A percentile compares a stretch with the other conserved stretches of the same genome.
phyloP scores from a whole-genome alignment of 2,888 invertebrate species.

The Mesorhabditis sp. region DNA sequence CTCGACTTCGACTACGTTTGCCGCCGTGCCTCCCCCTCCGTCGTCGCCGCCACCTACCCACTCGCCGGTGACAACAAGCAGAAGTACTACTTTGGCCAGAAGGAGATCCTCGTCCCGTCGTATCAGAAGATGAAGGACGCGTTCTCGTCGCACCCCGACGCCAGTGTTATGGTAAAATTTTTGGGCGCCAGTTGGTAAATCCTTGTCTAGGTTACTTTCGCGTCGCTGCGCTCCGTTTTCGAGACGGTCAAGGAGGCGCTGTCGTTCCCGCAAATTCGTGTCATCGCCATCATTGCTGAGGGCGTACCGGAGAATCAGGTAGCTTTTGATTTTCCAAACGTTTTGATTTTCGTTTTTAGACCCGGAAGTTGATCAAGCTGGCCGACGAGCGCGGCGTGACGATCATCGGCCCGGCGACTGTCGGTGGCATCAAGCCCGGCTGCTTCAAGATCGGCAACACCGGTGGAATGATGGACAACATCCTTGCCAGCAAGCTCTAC shows the following conservation, averaged over 20 bases:
- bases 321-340: not conserved
- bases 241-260: conserved; percentile 92
- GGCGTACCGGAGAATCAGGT: conserved; percentile 93
- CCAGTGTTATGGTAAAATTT: conserved; percentile 73
- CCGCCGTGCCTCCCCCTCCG: conserved; percentile 76
- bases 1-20: conserved; percentile 92
- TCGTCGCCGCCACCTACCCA: conserved; percentile 95
- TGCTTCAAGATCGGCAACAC: conserved; percentile 96
- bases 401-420: conserved; percentile 72
- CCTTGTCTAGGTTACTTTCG: conserved; percentile 74
- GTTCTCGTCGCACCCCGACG: conserved; percentile 87
- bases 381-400: conserved; percentile 75
- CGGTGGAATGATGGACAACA: conserved; percentile 99
- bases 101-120: conserved; percentile 67
- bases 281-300: conserved; percentile 96
- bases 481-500: conserved; percentile 91
- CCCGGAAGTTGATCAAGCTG: conserved; percentile 76
- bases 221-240: conserved; percentile 91
- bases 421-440: conserved; percentile 96
- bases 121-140: conserved; percentile 96
- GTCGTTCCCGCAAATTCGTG: conserved; percentile 77
- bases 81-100: conserved; percentile 99
- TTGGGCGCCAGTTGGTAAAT: not conserved
- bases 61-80: conserved; percentile 94
- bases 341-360: conserved; percentile 62